These are phyloP conservation scores for Blera fallax DNA, from an alignment of 2,888 invertebrate genomes.

Conservation along the genomic window DNA sequence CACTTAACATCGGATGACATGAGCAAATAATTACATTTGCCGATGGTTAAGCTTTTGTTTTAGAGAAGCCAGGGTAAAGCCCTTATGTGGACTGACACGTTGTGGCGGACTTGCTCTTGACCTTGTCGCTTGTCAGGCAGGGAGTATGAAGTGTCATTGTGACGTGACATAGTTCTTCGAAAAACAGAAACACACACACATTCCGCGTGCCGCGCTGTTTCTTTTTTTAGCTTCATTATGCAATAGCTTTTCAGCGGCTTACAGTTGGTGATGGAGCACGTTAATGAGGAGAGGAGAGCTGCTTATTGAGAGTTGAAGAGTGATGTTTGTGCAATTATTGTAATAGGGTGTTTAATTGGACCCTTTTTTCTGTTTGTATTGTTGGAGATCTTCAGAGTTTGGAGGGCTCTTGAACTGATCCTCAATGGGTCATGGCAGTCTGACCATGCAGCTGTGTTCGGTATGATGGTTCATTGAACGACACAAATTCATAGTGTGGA, in stretches of 20 bases:
- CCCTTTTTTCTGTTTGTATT: slow-evolving; percentile 13
- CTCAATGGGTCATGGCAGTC: slow-evolving; percentile 5
- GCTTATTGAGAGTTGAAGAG: slow-evolving; percentile 3
- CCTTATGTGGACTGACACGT: slow-evolving; percentile 20
- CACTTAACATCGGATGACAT: background rate
- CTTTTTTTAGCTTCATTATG: background rate
- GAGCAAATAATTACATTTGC: slow-evolving; percentile 3
- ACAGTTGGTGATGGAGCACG: background rate
- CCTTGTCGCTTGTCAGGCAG: slow-evolving; percentile 2
- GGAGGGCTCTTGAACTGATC: background rate
- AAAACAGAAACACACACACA: slow-evolving; percentile 4
- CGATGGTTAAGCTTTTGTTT: background rate
- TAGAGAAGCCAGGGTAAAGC: background rate
- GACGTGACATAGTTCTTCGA: slow-evolving; percentile 30
- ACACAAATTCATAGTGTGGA: background rate
- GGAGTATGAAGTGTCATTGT: background rate
- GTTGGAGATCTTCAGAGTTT: background rate
- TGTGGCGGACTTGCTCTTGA: background rate
- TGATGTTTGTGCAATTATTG: slow-evolving; percentile 20
- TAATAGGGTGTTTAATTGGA: slow-evolving; percentile 10
- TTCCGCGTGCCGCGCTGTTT: background rate
- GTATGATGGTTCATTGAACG: slow-evolving; percentile 12
- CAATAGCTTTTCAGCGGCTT: background rate
- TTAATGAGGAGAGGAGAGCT: background rate
- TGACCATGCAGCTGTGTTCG: background rate